Base-by-base conservation (phyloP, 1,140 invertebrate species). In the Drosophila parvula region DNA sequence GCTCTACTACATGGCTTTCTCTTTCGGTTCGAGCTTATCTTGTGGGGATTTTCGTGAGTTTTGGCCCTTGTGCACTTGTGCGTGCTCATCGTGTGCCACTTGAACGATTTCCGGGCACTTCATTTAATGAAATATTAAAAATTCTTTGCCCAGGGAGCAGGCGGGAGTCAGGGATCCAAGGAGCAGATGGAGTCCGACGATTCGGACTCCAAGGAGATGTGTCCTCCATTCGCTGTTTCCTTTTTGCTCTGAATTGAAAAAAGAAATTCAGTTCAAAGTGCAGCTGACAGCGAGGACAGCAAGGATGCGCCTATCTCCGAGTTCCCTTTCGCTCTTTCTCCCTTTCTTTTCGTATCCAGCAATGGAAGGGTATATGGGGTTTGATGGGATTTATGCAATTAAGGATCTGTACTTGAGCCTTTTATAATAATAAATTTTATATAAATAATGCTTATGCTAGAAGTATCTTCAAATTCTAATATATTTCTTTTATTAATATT, bases 81-180 rank as follows among this genome's bases (percentile, higher is more conserved):
- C 67, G 83, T 79, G 59, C 77, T 83, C 83, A 88, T 88, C 77
- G 65, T 88, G 83, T 88, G 83, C 83, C 83, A 89, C 79, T 88
- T 88, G 74, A 90, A 89, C 84, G 83, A 83, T 83, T 88, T 88
- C 58, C 70, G 57, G 67, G 81, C 80, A 91, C 90, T 91, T 90
- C 89, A 91, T 91, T 91, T 91, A 90, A 91, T 91, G 90, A 91
- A 91, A 91, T 91, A 91, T 91, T 91, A 90, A 91, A 91, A 91
- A 90, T 81, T 91, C 89, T 59, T 85, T 70, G 45, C 48, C 50
- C 48, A 18, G 9, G 18, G 43, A 30, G 30, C 4, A 32, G 32
- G n/a, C n/a, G n/a, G n/a, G n/a, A 30, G 30, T 7, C 32, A 34
- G 9, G 28, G 47, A 14, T 5, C 22, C 22, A 28, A 14, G 11